Evolutionary conservation across 2,113 vertebrate genomes (phyloP), one percentile per base, ranked within the genome.

Genomic region (Cariama cristata): DNA sequence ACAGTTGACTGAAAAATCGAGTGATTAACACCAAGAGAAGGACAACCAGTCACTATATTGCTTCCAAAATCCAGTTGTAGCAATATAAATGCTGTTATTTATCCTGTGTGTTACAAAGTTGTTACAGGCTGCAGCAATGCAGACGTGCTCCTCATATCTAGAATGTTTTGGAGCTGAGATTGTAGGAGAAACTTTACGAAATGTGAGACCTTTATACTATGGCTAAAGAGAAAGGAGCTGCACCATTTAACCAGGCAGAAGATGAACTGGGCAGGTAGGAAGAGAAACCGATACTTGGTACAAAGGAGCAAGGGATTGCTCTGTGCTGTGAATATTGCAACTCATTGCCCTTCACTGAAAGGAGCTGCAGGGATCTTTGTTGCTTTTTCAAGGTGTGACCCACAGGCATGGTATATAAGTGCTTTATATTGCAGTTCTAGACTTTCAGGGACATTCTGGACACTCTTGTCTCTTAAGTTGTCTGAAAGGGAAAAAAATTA

Each of bases 101-200:
- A 66, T 83, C 32, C 27, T 3, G 0, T 16, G 27, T 26, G 2
- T 71, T 67, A 24, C 0, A 0, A 74, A 63, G 52, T 12, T 80
- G 33, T 74, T 74, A 26, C 14, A 42, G 58, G 20, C 63, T 94
- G 81, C 64, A 59, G 40, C 26, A 40, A 28, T 35, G 40, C 49
- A 53, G 63, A 45, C 3, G 2, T 55, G 20, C 47, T 69, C 22
- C 69, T 88, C 21, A 2, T 72, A 44, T 35, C 20, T 56, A 52
- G n/a, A 77, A 30, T 1, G 2, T 88, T 86, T 71, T 62, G 26
- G 52, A 88, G n/a, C 38, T 64, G 56, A 71, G 47, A 30, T 30
- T 38, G 15, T 26, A 66, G 68, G 45, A 58, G 47, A 83, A 94
- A 45, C n/a, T 88, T 74, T 24, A 27, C 0, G 0, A 88, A 74